Evolutionary conservation across 64 coral and sea anemone genomes (phyloP), one percentile per base, ranked within the genome.

Genomic region (Actinia tenebrosa): DNA sequence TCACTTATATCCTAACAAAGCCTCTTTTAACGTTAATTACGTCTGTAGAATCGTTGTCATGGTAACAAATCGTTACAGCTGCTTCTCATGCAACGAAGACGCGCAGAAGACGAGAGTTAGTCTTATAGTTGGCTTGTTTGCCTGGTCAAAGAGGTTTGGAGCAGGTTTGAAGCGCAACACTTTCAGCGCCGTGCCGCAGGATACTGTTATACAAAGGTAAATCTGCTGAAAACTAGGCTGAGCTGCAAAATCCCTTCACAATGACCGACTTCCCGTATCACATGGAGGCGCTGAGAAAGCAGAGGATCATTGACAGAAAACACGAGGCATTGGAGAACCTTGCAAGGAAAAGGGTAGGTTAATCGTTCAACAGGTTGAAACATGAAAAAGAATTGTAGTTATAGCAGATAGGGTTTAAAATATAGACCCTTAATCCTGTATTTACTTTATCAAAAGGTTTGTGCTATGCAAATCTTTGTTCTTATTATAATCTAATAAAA

Each of bases 231-330:
- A 66, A 5, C 63, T 66, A 66, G 18, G 8, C 22, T 23, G 63
- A 23, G 63, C 22, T 22, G 22, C 63, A 19, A 23, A 15, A 79
- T 42, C 44, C 5, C 56, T 52, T 86, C 53, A 86, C 50, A 61
- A 91, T 91, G 89, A 42, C 52, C 53, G 63, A 53, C 30, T 60
- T 63, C 16, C 69, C 90, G 5, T 91, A 87, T 42, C 90, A 91
- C 44, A 86, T 82, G 60, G 90, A 91, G 18, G 90, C 90, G 0
- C 85, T 78, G 13, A 87, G 90, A 19, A 64, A 80, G 63, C 78
- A 82, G 6, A 53, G 90, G 71, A 60, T 87, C 1, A 83, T 91
- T 8, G 90, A 91, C 20, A 91, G 90, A 72, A 91, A 83, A 82
- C 85, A 91, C 52, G 77, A 80, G 16, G 78, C 78, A 59, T 60